Base-by-base conservation (phyloP, 2,113 vertebrate genomes). In the Anhinga anhinga region DNA sequence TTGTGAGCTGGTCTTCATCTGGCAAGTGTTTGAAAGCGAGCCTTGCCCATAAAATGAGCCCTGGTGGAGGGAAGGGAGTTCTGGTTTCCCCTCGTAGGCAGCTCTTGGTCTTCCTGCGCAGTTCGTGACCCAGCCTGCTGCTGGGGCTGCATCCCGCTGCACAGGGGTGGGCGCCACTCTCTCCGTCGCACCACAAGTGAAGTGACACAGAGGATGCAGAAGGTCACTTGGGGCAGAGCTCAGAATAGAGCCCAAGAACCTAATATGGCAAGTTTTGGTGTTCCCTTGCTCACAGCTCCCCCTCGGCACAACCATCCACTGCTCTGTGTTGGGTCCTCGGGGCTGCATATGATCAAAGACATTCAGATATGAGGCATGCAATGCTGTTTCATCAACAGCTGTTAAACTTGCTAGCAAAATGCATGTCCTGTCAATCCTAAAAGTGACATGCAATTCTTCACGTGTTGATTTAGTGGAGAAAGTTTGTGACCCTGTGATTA, bases 251-350 rank as follows among this genome's bases (percentile, higher is more conserved):
- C 14, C 29, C 29, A 52, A 44, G 42, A 65, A 65, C 32, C 42
- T 49, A 7, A 49, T 5, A 8, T 3, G 16, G 30, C 32, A 71
- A 2, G 0, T 21, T 56, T 67, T 30, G 13, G 22, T 74, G 67
- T 74, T 42, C 42, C 50, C 27, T 82, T 40, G 49, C 53, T 77
- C 29, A 14, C 34, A 59, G 82, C 50, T 67, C 30, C 5, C 4
- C n/a, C 58, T 42, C 2, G 1, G 30, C 2, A 3, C 55, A 22
- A 7, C 74, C 19, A 40, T 2, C 58, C 15, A 0, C 20, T 47
- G 58, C 55, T 53, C 63, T 22, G 34, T 1, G 0, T 3, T 55
- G 70, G 27, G 20, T 36, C 45, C 63, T 59, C 1, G 5, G 45
- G 42, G 50, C 20, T 40, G 40, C 6, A 0, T 9, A 5, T 10